Evolutionary conservation across 2,113 vertebrate species (phyloP).

Genomic region (Vulpes ferrilata): DNA sequence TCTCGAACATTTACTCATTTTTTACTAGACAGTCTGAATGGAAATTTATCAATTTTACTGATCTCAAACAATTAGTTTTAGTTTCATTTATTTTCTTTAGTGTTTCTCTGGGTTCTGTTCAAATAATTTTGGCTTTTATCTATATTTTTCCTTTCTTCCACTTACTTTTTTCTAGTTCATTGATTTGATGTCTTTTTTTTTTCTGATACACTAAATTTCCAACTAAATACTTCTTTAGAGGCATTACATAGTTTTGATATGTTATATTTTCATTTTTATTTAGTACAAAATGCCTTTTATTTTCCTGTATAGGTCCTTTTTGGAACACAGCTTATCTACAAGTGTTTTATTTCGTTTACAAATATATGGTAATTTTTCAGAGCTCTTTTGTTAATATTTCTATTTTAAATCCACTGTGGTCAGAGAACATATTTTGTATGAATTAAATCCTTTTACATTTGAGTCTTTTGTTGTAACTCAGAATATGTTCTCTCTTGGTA

Average conservation of each 20-base stretch:
- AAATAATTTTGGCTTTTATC: background rate
- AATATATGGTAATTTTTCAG: background rate
- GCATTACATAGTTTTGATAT: background rate
- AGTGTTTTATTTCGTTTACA: background rate
- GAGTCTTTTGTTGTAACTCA: background rate
- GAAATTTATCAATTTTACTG: background rate
- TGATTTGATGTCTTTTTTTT: background rate
- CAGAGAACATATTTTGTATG: background rate
- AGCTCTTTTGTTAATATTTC: background rate
- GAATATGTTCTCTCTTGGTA: background rate
- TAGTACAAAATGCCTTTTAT: background rate
- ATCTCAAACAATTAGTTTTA: background rate
- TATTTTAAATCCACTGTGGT: background rate
- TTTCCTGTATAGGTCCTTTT: background rate
- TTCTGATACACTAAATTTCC: background rate
- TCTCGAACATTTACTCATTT: background rate
- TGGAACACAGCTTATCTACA: background rate
- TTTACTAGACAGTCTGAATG: background rate
- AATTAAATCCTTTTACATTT: background rate
- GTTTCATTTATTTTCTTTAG: background rate
- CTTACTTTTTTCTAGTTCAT: background rate
- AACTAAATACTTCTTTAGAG: background rate
- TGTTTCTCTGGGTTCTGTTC: background rate
- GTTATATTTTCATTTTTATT: background rate
- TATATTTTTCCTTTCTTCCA: background rate